Evolutionary conservation across 2,888 invertebrate species (phyloP), one percentile per base, ranked within the genome.

Genomic region (Caenorhabditis sinica): DNA sequence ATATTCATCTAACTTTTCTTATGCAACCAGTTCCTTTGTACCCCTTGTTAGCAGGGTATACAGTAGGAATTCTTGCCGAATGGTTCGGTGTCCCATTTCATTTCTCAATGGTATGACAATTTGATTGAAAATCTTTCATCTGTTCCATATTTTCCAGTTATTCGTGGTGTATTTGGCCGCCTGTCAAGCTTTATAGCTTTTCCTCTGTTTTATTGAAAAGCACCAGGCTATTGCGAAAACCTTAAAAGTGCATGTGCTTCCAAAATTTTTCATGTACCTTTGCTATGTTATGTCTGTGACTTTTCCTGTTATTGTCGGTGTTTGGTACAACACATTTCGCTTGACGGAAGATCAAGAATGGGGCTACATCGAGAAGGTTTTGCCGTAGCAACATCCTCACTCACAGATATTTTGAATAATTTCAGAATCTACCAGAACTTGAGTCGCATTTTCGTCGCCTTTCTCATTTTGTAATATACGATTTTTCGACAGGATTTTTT

Each of bases 11-110:
- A 4, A 77, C 77, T 2, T 77, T 69, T 43, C 28, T 69, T 8
- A 69, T 77, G 69, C 77, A 77, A 61, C 77, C 77, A 8, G 61
- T 77, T 0, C 77, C 77, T 4, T n/a, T 77, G 15, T 77, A 77
- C 53, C 77, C 77, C 3, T 28, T 77, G 9, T 53, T 69, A 33
- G 69, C 28, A n/a, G 77, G 77, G 9, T 77, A 60, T 40, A 23
- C 77, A 0, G 20, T 77, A 0, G 77, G 77, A 8, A 9, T 69
- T 8, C 11, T 77, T 6, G 49, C 77, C 5, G 61, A 5, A 0
- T 5, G 36, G 2, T 53, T 77, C 20, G 69, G 69, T 15, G 30
- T 25, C n/a, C 11, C 69, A 2, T 25, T 60, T 4, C 61, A 61
- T n/a, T 25, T 20, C 13, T 77, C 69, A 15, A 36, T 68, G 1